Evolutionary conservation across 2,888 invertebrate species (phyloP).

Genomic region (Xylota sylvarum): DNA sequence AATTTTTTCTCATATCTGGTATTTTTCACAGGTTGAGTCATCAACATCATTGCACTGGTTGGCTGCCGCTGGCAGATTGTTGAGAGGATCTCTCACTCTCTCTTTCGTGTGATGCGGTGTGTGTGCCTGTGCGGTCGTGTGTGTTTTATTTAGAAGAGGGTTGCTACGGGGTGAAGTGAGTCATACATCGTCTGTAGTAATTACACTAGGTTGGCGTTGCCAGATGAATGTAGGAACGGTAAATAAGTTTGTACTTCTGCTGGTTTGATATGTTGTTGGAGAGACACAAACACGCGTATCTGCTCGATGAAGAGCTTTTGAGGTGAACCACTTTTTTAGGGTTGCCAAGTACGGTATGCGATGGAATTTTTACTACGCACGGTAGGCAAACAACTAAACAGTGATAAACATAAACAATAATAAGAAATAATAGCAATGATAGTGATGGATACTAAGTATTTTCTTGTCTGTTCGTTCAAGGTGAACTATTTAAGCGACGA

Average conservation of each 20-base stretch:
- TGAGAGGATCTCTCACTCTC: conserved; percentile 39
- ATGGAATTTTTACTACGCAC: conserved; percentile 59
- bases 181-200: conserved; percentile 65
- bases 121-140: conserved; percentile 13
- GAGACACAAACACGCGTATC: conserved; percentile 49
- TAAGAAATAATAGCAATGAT: background rate
- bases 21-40: conserved; percentile 75
- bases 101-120: conserved; percentile 27
- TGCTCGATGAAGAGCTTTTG: conserved; percentile 64
- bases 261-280: conserved; percentile 29
- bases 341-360: conserved; percentile 57
- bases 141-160: conserved; percentile 65
- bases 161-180: conserved; percentile 73
- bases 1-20: conserved; percentile 60
- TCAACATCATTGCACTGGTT: conserved; percentile 34
- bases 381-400: background rate
- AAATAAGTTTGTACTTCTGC: conserved; percentile 46
- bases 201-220: conserved; percentile 54
- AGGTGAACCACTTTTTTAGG: conserved; percentile 77
- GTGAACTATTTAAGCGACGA: conserved; percentile 12
- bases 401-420: conserved; percentile 10
- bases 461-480: conserved; percentile 27
- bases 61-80: conserved; percentile 8
- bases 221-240: conserved; percentile 48
- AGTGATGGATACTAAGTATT: conserved; percentile 5